A percentile compares a stretch with the other conserved stretches of the same genome.
These are phyloP conservation scores for Mareca strepera DNA, from an alignment of 2,797 vertebrate species.

Conservation along the genomic window DNA sequence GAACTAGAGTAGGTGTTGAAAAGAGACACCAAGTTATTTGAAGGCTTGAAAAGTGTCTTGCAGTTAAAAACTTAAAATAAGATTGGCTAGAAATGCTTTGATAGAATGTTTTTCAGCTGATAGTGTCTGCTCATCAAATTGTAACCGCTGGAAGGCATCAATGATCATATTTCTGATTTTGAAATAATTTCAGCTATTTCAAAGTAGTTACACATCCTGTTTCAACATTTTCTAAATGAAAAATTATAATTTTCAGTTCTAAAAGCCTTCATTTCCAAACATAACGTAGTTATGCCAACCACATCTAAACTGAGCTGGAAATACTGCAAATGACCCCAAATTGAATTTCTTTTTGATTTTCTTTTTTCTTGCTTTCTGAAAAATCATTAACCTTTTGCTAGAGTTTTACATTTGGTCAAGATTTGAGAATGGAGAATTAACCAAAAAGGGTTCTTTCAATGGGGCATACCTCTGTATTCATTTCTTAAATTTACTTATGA, in stretches of 20 bases:
- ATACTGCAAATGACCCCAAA: background rate
- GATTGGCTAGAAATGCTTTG: constrained; percentile 33
- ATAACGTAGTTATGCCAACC: background rate
- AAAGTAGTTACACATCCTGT: constrained; percentile 20
- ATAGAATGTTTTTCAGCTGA: constrained; percentile 38
- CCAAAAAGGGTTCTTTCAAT: background rate
- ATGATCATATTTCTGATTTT: constrained; percentile 37
- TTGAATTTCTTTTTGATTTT: background rate
- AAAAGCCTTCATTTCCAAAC: background rate
- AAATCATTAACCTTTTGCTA: background rate
- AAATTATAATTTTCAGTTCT: background rate
- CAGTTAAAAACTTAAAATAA: constrained; percentile 24
- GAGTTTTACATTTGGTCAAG: background rate
- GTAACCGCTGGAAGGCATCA: constrained; percentile 37
- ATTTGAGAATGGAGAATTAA: background rate
- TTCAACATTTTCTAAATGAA: constrained; percentile 1
- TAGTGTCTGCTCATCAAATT: constrained; percentile 49
- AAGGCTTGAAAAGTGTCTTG: constrained; percentile 48
- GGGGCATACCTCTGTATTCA: background rate
- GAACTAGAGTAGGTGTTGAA: background rate
- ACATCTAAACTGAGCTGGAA: background rate
- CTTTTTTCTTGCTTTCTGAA: background rate
- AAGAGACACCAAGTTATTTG: constrained; percentile 12
- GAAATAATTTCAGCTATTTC: constrained; percentile 23
- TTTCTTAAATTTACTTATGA: background rate